phyloP scores from a whole-genome alignment of 2,113 vertebrate genomes.

The Rhineura floridana region DNA sequence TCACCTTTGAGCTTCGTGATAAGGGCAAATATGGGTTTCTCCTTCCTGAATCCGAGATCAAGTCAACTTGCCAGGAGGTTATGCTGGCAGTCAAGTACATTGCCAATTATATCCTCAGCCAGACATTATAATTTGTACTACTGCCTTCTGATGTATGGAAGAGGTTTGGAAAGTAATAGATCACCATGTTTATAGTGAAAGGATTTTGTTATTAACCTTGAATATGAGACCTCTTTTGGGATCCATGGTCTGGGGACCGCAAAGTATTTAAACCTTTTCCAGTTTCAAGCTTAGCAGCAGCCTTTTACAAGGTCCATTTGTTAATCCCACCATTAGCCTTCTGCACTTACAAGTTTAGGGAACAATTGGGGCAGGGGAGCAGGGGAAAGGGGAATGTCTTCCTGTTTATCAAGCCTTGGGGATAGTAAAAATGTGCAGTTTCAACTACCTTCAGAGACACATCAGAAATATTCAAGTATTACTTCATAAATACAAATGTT shows the following conservation, averaged over 20 bases:
- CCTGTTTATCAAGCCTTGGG: background rate
- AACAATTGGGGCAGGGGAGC: no score
- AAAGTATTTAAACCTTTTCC: background rate
- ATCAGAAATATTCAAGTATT: background rate
- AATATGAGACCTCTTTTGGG: background rate
- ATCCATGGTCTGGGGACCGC: no score
- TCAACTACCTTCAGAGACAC: background rate
- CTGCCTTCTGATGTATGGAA: background rate
- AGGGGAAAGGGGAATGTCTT: background rate
- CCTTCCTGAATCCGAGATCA: slow-evolving; percentile 87
- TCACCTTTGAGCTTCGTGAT: slow-evolving; percentile 88
- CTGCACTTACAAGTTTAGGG: background rate
- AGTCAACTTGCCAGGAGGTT: slow-evolving; percentile 87
- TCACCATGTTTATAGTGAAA: background rate
- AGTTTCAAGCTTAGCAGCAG: background rate
- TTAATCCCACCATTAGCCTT: background rate
- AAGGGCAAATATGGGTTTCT: slow-evolving; percentile 85
- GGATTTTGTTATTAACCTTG: background rate
- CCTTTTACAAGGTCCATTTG: background rate
- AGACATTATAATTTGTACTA: slow-evolving; percentile 35
- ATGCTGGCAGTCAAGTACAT: slow-evolving; percentile 88
- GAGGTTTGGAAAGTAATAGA: slow-evolving; percentile 20
- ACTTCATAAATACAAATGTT: background rate
- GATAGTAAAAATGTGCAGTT: background rate
- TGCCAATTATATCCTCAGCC: slow-evolving; percentile 79